A percentile compares a stretch with the other conserved stretches of the same genome.
Conservation (phyloP, 1,140 invertebrate genomes). For the Heliconius eleuchia region DNA sequence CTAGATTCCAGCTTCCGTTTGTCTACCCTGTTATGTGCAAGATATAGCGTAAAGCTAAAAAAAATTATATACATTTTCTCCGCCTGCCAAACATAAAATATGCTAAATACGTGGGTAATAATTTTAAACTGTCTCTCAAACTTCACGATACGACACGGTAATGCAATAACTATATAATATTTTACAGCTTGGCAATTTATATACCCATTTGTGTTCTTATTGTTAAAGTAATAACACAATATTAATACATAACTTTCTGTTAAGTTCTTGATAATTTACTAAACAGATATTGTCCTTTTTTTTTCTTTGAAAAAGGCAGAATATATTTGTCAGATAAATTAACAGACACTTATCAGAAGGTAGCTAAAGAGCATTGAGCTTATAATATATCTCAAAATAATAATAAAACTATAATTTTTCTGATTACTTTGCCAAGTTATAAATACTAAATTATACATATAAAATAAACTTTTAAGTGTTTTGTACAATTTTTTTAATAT, state of each 20-base stretch:
- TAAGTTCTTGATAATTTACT: not conserved
- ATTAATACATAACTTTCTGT: not conserved
- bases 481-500: not conserved
- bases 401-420: not conserved
- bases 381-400: not conserved
- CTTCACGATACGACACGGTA: not conserved
- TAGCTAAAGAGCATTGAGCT: not conserved
- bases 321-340: not conserved
- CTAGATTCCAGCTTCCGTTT: no score
- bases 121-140: not conserved
- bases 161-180: not conserved
- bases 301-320: not conserved
- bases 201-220: slow-evolving; percentile 1
- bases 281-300: not conserved
- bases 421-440: not conserved
- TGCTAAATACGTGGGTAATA: not conserved
- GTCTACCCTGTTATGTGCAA: no score
- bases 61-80: no score
- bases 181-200: not conserved
- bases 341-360: not conserved
- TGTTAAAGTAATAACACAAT: not conserved
- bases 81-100: no score
- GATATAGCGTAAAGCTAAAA: no score
- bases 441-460: not conserved
- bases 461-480: not conserved